Evolutionary conservation across 1,140 invertebrate species (phyloP).

Genomic region (Elymnias hypermnestra): DNA sequence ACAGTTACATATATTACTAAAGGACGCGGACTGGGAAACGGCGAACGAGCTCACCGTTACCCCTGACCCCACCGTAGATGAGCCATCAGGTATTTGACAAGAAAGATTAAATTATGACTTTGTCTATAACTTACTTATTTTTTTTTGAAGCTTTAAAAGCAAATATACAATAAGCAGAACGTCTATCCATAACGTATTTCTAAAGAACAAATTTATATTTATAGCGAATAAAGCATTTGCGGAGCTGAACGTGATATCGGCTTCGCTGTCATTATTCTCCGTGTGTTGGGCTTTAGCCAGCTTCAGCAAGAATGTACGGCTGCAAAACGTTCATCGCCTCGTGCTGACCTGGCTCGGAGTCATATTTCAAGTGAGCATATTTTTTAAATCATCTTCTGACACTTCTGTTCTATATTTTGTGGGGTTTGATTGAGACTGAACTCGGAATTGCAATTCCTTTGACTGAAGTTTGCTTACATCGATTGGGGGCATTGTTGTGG

Average conservation of each 20-base stretch:
- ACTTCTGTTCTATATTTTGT: neutral
- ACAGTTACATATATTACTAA: constrained; percentile 86
- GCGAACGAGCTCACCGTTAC: constrained; percentile 37
- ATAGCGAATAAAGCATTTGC: constrained; percentile 78
- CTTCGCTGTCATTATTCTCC: constrained; percentile 87
- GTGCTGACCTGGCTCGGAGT: constrained; percentile 93
- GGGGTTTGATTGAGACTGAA: too few species aligned
- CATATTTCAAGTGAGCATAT: constrained; percentile 80
- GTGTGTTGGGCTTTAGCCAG: constrained; percentile 94
- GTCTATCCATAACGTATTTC: too few species aligned
- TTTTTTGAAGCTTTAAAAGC: too few species aligned
- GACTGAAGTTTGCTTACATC: too few species aligned
- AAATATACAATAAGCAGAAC: too few species aligned
- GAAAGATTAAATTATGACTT: too few species aligned
- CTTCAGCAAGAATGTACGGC: constrained; percentile 91
- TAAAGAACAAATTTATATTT: constrained; percentile 38
- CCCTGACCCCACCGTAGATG: constrained; percentile 52
- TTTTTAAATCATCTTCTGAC: neutral
- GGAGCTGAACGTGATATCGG: constrained; percentile 89
- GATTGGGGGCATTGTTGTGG: too few species aligned
- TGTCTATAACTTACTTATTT: too few species aligned
- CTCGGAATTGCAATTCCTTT: too few species aligned
- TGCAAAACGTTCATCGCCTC: constrained; percentile 87
- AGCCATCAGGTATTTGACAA: constrained; percentile 49
- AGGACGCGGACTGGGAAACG: constrained; percentile 45